Conservation (phyloP, 2,113 vertebrate genomes). For the Podiceps cristatus region DNA sequence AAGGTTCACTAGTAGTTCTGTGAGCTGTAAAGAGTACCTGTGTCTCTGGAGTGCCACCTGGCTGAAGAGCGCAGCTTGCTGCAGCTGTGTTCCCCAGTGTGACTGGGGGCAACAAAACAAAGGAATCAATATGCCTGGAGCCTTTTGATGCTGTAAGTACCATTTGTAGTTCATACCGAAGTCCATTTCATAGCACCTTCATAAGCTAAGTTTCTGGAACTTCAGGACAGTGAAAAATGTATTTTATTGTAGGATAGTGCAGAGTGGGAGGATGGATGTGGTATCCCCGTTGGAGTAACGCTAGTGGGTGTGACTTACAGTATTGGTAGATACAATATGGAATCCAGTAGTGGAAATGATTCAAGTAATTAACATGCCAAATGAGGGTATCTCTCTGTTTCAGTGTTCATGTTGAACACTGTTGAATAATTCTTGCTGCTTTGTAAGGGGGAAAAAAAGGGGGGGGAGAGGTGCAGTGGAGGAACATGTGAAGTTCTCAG, state of each 20-base stretch:
- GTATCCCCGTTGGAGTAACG: neutral
- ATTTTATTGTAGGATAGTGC: neutral
- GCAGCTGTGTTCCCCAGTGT: neutral
- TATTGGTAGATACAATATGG: no score
- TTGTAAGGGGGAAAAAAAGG: neutral
- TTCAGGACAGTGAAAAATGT: neutral
- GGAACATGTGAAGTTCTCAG: neutral
- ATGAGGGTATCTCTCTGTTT: neutral
- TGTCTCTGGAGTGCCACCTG: neutral
- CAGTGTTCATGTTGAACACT: neutral
- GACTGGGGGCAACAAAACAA: no score
- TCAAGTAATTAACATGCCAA: neutral
- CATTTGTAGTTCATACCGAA: neutral
- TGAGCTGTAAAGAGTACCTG: neutral
- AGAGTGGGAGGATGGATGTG: neutral
- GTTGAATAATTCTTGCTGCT: neutral
- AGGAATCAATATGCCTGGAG: rapidly evolving
- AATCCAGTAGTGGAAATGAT: neutral
- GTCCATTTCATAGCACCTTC: neutral
- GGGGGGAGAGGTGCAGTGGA: neutral
- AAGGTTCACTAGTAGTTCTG: neutral
- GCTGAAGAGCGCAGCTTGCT: neutral
- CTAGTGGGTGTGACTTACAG: neutral
- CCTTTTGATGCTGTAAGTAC: neutral
- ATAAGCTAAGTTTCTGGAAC: neutral